Percentiles rank a stretch among this genome's conserved stretches.
Conservation (phyloP, 2,113 vertebrate genomes). For the Scytalopus superciliaris region DNA sequence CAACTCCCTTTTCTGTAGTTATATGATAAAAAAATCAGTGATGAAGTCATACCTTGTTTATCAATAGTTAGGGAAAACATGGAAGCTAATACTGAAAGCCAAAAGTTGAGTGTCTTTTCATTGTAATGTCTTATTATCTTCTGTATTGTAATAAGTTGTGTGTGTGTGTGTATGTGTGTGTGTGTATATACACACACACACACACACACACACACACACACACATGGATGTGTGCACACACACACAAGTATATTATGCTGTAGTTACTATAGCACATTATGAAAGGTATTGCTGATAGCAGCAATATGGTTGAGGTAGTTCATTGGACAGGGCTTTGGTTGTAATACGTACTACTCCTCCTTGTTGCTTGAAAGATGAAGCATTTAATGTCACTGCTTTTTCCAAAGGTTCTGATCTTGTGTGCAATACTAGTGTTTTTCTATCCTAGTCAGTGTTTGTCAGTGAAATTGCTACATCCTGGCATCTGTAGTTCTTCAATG, state of each 20-base stretch:
- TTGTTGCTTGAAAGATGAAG: neutral
- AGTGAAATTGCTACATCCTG: neutral
- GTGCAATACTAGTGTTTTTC: neutral
- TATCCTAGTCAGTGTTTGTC: neutral
- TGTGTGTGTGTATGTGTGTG: neutral
- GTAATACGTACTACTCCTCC: accelerated
- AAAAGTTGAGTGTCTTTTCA: neutral
- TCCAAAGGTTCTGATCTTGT: neutral
- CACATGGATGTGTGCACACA: accelerated
- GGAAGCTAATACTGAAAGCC: neutral
- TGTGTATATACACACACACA: accelerated
- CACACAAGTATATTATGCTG: neutral
- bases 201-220: accelerated
- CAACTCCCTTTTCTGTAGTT: neutral
- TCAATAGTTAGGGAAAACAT: neutral
- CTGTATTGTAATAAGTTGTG: neutral
- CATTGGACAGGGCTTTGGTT: neutral
- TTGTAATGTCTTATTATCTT: neutral
- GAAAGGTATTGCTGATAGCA: neutral
- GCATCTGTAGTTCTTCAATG: neutral
- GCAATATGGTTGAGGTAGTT: neutral
- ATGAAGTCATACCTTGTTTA: neutral
- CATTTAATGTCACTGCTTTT: neutral
- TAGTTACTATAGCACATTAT: neutral
- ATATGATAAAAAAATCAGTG: neutral